Evolutionary conservation across 2,113 vertebrate genomes (phyloP).

Genomic region (Ammodramus savannarum): DNA sequence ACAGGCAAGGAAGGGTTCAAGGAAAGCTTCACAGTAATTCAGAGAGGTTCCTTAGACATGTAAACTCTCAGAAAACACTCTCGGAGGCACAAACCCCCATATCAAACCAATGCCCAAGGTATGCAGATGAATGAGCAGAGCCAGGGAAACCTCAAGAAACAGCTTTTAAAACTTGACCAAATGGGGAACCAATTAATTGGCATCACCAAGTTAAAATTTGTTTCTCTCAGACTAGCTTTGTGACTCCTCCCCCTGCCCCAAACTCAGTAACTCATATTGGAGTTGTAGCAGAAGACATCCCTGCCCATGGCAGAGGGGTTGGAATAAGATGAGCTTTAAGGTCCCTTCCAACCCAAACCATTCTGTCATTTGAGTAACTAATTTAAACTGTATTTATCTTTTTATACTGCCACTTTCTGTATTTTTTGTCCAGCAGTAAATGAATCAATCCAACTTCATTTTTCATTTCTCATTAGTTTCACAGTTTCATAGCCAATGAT

Average conservation of each 20-base stretch:
- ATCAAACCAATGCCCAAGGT: background rate
- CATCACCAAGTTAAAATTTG: background rate
- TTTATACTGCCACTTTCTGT: background rate
- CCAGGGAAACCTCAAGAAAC: background rate
- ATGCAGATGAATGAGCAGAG: fast-evolving
- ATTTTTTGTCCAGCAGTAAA: background rate
- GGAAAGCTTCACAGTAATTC: conserved; percentile 59
- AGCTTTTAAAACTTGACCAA: background rate
- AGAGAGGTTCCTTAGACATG: background rate
- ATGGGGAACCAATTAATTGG: background rate
- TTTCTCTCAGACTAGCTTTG: background rate
- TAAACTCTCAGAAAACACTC: background rate
- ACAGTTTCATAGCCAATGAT: background rate
- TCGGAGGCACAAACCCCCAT: background rate
- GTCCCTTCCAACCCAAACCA: background rate
- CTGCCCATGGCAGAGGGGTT: background rate
- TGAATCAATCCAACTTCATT: background rate
- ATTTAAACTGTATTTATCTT: background rate
- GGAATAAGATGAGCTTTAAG: background rate
- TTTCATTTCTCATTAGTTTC: background rate
- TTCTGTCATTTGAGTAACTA: background rate
- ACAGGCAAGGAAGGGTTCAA: background rate
- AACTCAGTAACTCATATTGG: background rate
- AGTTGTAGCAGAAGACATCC: background rate
- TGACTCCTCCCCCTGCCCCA: background rate